These are phyloP conservation scores for Drosophila nebulosa DNA, from an alignment of 1,140 invertebrate species.

Conservation along the genomic window DNA sequence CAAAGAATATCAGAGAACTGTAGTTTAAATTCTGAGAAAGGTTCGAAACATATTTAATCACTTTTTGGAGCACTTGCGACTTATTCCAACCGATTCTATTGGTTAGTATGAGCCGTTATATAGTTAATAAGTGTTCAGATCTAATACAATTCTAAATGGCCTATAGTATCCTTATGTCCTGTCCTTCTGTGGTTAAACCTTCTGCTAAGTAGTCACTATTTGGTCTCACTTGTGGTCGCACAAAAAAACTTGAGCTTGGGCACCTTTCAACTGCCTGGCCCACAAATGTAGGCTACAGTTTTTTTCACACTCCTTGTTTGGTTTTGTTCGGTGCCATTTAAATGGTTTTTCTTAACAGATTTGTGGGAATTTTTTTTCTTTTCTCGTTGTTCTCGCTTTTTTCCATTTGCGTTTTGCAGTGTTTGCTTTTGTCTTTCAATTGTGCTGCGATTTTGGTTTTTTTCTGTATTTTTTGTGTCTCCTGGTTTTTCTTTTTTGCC, in stretches of 20 bases:
- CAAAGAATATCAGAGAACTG: too few species aligned
- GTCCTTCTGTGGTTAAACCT: not conserved
- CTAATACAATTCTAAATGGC: too few species aligned
- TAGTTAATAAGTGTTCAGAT: too few species aligned
- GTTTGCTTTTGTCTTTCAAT: conserved; percentile 46
- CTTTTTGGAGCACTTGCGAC: too few species aligned
- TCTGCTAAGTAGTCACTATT: not conserved
- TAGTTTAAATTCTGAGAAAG: too few species aligned
- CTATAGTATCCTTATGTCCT: not conserved
- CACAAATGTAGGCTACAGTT: conserved; percentile 38
- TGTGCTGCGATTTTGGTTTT: conserved; percentile 32
- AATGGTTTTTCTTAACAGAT: conserved; percentile 77
- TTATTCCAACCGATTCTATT: too few species aligned
- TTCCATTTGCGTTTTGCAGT: conserved; percentile 47
- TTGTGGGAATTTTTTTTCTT: conserved; percentile 31
- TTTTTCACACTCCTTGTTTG: conserved; percentile 15
- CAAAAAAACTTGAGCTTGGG: not conserved
- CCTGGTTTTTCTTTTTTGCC: not conserved
- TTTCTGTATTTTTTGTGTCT: conserved; percentile 21
- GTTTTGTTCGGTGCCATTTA: conserved; percentile 50
- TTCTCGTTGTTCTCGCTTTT: not conserved
- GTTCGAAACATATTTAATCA: too few species aligned
- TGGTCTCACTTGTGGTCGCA: not conserved
- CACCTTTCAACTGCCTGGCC: conserved; percentile 11
- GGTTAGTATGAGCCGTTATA: too few species aligned